A percentile compares a stretch with the other conserved stretches of the same genome.
Conservation (phyloP, 2,888 invertebrate species). For the Cephus nigrinus region DNA sequence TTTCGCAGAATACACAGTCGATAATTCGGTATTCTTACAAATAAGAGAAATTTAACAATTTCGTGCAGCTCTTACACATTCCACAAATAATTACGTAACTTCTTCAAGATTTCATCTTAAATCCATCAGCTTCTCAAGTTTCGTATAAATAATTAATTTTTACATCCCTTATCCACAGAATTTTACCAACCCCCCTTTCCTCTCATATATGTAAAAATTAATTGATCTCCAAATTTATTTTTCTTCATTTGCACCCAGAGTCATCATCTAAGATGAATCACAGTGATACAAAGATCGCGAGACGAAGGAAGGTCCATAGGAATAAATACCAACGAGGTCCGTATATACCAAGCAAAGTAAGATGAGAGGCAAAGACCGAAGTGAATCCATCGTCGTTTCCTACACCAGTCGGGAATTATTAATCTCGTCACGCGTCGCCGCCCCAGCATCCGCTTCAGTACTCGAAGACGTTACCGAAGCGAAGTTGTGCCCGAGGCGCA, state of each 20-base stretch:
- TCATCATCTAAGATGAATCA: not conserved
- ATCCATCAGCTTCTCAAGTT: not conserved
- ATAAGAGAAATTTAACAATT: not conserved
- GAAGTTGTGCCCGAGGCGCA: conserved; percentile 21
- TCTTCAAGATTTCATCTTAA: not conserved
- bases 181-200: not conserved
- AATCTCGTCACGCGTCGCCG: conserved; percentile 52
- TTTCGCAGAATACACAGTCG: not conserved
- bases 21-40: not conserved
- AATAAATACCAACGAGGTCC: not conserved
- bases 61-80: not conserved
- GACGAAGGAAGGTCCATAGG: not conserved
- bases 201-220: not conserved
- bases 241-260: not conserved
- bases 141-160: not conserved
- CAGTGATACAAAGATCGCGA: not conserved
- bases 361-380: not conserved
- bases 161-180: not conserved
- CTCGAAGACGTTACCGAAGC: conserved; percentile 22
- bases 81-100: not conserved
- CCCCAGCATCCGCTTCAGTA: conserved; percentile 35
- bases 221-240: not conserved
- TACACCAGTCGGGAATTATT: conserved; percentile 45
- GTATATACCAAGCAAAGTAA: not conserved
- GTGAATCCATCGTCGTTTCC: conserved; percentile 25